Conservation (phyloP, 2,888 invertebrate species). For the Leistus spinibarbis region DNA sequence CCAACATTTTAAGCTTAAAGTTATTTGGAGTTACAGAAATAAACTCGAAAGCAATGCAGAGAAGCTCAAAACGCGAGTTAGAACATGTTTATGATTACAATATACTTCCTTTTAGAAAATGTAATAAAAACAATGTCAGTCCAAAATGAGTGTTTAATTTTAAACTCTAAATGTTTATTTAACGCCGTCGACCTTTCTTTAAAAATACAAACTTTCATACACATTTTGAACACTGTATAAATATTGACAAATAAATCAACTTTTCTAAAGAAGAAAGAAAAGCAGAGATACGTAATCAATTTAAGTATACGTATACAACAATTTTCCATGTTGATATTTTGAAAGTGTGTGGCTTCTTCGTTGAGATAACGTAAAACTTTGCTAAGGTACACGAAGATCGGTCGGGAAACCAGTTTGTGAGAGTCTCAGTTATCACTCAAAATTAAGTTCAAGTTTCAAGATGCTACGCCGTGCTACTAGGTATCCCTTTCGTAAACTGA, state of each 20-base stretch:
- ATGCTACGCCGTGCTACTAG: neutral
- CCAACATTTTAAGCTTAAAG: no score
- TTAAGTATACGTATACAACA: neutral
- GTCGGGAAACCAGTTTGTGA: neutral
- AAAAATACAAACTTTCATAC: neutral
- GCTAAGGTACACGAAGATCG: neutral
- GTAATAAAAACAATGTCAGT: no score
- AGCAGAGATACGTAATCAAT: neutral
- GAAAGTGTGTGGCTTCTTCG: neutral
- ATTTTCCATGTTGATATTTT: neutral
- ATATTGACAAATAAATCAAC: neutral
- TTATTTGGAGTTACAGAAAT: no score
- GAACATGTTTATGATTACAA: no score
- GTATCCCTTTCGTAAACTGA: neutral
- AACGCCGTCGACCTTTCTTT: neutral
- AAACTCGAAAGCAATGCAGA: no score
- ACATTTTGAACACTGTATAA: neutral
- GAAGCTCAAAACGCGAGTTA: no score
- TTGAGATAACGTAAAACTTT: neutral
- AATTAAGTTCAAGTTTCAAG: conserved; percentile 6
- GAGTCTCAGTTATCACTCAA: conserved; percentile 5
- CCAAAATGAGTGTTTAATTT: no score
- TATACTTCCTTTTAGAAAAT: no score
- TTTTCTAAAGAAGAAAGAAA: neutral
- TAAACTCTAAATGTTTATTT: no score